A percentile compares a stretch with the other conserved stretches of the same genome.
phyloP scores from a whole-genome alignment of 2,113 vertebrate genomes.

The Sapayoa aenigma region DNA sequence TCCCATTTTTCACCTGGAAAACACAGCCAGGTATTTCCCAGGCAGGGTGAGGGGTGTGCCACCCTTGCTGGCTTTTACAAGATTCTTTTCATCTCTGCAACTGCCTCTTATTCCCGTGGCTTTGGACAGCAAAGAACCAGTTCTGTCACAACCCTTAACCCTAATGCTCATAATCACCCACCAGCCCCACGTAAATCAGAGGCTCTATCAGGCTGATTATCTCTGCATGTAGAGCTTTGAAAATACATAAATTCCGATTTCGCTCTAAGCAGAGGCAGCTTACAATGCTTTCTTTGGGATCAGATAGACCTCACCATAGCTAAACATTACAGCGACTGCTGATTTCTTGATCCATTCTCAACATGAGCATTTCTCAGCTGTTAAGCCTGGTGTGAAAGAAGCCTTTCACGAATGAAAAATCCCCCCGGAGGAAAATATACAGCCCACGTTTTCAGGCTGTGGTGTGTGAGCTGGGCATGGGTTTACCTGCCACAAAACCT shows the following conservation, averaged over 20 bases:
- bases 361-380: neutral
- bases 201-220: constrained; percentile 34
- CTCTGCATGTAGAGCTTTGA: constrained; percentile 37
- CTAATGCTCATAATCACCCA: neutral
- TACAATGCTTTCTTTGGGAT: constrained; percentile 38
- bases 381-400: constrained; percentile 44
- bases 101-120: neutral
- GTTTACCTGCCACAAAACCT: neutral
- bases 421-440: constrained; percentile 6
- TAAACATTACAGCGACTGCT: neutral
- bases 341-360: constrained; percentile 46
- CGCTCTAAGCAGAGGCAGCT: neutral
- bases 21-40: neutral
- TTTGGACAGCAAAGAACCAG: neutral
- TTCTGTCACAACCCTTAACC: neutral
- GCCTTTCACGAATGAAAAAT: constrained; percentile 13
- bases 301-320: neutral
- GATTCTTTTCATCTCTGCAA: neutral
- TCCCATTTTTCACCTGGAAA: neutral
- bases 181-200: neutral
- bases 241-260: constrained; percentile 55
- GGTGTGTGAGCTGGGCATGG: neutral
- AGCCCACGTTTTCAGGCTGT: neutral
- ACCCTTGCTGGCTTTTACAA: neutral
- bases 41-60: neutral